These are phyloP conservation scores for Corbicula japonica DNA, from an alignment of 2,888 invertebrate genomes.

Conservation along the genomic window DNA sequence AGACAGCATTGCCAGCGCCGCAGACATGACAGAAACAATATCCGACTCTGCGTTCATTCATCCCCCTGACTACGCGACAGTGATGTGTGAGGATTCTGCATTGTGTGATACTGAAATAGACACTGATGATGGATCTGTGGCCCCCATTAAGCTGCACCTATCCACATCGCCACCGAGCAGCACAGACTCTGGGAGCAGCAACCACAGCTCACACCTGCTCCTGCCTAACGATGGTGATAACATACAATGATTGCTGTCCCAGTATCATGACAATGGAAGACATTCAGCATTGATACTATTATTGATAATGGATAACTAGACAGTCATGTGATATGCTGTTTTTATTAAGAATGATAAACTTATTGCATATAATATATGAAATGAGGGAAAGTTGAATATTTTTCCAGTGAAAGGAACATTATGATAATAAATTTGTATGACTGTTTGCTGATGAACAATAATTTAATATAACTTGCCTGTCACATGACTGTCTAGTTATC, in stretches of 20 bases:
- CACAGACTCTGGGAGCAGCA: constrained; percentile 75
- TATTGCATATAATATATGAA: neutral
- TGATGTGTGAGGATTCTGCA: constrained; percentile 63
- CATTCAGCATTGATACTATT: neutral
- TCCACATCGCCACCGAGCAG: constrained; percentile 68
- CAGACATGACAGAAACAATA: constrained; percentile 35
- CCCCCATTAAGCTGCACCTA: constrained; percentile 53
- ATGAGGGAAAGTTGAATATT: neutral
- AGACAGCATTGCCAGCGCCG: constrained; percentile 43
- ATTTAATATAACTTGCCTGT: too few species aligned
- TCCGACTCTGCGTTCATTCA: constrained; percentile 40
- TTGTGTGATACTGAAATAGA: constrained; percentile 63
- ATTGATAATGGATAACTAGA: neutral
- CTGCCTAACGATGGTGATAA: constrained; percentile 42
- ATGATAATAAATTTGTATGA: too few species aligned
- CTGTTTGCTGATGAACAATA: too few species aligned
- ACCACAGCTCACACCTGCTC: constrained; percentile 74
- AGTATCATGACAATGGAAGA: neutral
- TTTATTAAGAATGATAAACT: neutral
- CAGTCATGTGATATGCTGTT: neutral
- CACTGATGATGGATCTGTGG: constrained; percentile 50
- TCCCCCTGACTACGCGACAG: constrained; percentile 55
- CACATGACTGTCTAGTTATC: too few species aligned
- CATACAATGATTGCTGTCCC: too few species aligned
- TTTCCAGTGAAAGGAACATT: neutral